Evolutionary conservation across 2,113 vertebrate genomes (phyloP), one percentile per base, ranked within the genome.

Genomic region (Calyptommatus sinebrachiatus): DNA sequence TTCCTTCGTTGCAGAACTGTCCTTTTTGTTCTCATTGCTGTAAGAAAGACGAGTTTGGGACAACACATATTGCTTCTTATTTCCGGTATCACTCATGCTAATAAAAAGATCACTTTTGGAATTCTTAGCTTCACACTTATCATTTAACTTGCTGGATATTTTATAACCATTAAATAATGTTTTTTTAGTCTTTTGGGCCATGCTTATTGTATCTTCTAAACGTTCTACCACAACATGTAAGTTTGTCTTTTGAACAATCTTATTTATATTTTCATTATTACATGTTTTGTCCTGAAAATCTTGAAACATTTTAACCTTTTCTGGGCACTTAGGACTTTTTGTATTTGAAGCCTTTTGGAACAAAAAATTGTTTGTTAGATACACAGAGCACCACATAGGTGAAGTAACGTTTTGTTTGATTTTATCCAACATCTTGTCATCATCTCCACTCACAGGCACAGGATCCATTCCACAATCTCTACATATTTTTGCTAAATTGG

Each of bases 361-460:
- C 81, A 96, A 92, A 80, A 95, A 92, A 57, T 97, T 96, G 86
- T 97, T 97, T 28, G 96, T 98, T 66, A 99, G 95, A 81, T 97
- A 99, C 21, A 97, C 95, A 60, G 97, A 97, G 80, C 96, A 97
- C 89, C 96, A 94, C 6, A 95, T 95, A 73, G 97, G 97, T 63
- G 95, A 96, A n/a, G 97, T 95, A 87, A 97, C 94, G 74, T 92
- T 97, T 88, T 96, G 93, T 87, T 94, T 96, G 22, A 92, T 94
- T 93, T 94, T 96, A 81, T 89, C 88, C 78, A 89, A 65, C 50
- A 85, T 83, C 80, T 88, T 89, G 29, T 87, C 90, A 22, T 73
- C 88, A 83, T 91, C 86, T 66, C 85, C 66, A 84, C 87, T 90
- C 71, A 83, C 82, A 88, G 78, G 45, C 35, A 77, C 69, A 31